phyloP scores from a whole-genome alignment of 2,797 vertebrate species.

The Coilia nasus region DNA sequence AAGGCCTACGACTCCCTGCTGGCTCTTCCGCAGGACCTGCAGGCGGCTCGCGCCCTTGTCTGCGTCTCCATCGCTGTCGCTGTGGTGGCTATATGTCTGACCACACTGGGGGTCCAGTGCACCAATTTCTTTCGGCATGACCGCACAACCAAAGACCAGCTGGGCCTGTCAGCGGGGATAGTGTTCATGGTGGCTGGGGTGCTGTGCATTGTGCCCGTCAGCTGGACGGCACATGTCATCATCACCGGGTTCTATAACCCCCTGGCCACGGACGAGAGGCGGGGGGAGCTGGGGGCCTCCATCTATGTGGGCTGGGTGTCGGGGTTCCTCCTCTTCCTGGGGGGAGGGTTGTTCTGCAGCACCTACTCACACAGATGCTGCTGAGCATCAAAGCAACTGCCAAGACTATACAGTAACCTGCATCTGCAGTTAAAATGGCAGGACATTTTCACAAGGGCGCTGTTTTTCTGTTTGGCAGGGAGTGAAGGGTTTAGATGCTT shows the following conservation, averaged over 20 bases:
- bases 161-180: conserved; percentile 67
- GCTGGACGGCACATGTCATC: conserved; percentile 72
- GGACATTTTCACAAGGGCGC: too few relatives aligned
- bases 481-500: too few relatives aligned
- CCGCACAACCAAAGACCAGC: conserved; percentile 58
- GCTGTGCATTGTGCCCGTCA: conserved; percentile 71
- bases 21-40: conserved; percentile 70
- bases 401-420: too few relatives aligned
- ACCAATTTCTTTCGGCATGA: conserved; percentile 70
- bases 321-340: conserved; percentile 71
- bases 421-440: too few relatives aligned
- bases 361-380: conserved; percentile 69
- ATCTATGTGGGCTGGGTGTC: conserved; percentile 77
- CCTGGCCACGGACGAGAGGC: conserved; percentile 43
- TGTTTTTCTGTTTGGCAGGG: too few relatives aligned
- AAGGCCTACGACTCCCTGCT: conserved; percentile 73
- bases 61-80: conserved; percentile 68
- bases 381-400: conserved; percentile 26
- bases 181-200: conserved; percentile 71
- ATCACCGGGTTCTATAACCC: conserved; percentile 75
- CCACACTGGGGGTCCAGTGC: conserved; percentile 67
- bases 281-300: conserved; percentile 75
- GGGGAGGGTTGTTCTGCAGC: conserved; percentile 70
- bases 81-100: conserved; percentile 69
- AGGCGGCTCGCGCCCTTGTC: conserved; percentile 71